Evolutionary conservation across 2,113 vertebrate genomes (phyloP).

Genomic region (Phocoena sinus): DNA sequence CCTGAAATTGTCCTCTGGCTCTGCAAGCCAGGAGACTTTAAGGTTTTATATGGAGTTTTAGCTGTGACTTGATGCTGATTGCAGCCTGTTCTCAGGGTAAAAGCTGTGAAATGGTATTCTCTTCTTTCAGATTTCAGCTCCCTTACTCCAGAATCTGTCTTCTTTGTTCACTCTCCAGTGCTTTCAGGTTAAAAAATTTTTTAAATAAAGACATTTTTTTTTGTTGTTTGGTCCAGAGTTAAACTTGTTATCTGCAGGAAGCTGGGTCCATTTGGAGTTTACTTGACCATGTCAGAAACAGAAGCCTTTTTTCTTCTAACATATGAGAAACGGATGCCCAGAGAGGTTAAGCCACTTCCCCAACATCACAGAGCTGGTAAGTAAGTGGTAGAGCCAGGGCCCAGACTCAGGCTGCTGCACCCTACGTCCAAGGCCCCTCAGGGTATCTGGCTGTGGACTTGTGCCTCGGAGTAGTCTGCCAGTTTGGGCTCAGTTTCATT

Average conservation of each 20-base stretch:
- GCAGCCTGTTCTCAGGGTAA: neutral
- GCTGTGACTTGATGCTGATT: neutral
- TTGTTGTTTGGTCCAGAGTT: neutral
- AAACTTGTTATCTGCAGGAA: neutral
- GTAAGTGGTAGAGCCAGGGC: neutral
- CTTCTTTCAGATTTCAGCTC: neutral
- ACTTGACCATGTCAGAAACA: neutral
- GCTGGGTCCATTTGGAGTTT: neutral
- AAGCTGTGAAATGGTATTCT: neutral
- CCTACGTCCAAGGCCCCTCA: neutral
- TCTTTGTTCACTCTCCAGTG: neutral
- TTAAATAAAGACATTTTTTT: fast-evolving
- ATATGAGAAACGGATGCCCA: neutral
- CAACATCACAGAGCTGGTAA: neutral
- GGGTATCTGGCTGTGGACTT: neutral
- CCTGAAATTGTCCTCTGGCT: neutral
- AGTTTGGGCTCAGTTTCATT: neutral
- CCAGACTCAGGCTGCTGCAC: neutral
- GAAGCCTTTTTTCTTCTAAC: neutral
- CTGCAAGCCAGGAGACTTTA: neutral
- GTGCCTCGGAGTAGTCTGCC: neutral
- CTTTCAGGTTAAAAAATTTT: neutral
- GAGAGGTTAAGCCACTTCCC: neutral
- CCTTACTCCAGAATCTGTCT: neutral
- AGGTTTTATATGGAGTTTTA: neutral